Base-by-base conservation (phyloP, 2,888 invertebrate genomes). In the Perithous albicinctus region DNA sequence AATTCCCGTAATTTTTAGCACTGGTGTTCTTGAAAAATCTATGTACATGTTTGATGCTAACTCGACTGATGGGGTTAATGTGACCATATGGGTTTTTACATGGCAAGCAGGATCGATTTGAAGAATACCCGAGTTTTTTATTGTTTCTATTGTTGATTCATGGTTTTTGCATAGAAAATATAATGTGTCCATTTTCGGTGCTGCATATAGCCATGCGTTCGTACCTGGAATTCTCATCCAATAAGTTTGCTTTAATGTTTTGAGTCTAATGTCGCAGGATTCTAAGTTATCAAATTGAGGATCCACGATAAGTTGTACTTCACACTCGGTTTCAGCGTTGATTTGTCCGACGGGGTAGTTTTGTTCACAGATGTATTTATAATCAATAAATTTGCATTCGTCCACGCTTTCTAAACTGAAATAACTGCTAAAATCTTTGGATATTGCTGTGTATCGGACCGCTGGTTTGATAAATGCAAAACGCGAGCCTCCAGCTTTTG, bases 381-480 rank as follows among this genome's bases (percentile, higher is more conserved):
- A 29, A 4, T 2, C 29, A 5, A 4, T 5, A 5, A 29, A 2
- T 2, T 29, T 29, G 29, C 29, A 29, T 29, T 29, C 29, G 5
- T 29, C 2, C 5, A 29, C 2, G 2, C 3, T 12, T 12, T 41
- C 1, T n/a, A 41, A 10, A 7, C 35, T 54, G 5, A 78, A 64
- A 32, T 78, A 78, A 10, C 5, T 70, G 29, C 64, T 46, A 35
- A 63, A 70, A 8, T 69, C 63, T 1, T 61, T 20, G n/a, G 77
- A 61, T 0, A 63, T 29, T 38, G 77, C 78, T 2, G 78, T 70
- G 48, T 41, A 78, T 12, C 32, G 54, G 12, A 35, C 3, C 0
- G 63, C 1, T 7, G 78, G 70, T 72, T 54, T 78, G 7, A 78
- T 70, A 18, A 43, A 64, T 46, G 70, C 69, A 23, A 66, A 64